Evolutionary conservation across 2,113 vertebrate genomes (phyloP).

Genomic region (Hypanus sabinus): DNA sequence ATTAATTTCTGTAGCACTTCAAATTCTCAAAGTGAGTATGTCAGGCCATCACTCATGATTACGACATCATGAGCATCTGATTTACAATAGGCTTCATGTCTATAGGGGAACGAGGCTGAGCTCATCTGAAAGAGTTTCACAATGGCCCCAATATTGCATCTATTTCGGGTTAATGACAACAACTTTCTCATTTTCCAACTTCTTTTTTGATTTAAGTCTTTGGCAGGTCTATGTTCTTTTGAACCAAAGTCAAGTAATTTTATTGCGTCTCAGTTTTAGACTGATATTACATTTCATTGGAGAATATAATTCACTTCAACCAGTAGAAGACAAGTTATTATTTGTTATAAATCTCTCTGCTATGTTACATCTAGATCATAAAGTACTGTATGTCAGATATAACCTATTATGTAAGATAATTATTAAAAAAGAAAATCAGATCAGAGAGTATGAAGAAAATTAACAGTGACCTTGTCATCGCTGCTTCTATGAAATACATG

Average conservation of each 20-base stretch:
- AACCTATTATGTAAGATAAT: conserved; percentile 27
- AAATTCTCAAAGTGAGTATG: not conserved
- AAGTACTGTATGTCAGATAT: not conserved
- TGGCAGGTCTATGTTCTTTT: not conserved
- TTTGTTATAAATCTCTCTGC: not conserved
- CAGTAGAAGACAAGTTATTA: not conserved
- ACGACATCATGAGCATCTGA: not conserved
- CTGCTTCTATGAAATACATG: not conserved
- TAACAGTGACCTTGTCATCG: not conserved
- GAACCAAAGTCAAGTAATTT: not conserved
- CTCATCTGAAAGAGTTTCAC: not conserved
- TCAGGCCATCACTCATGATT: not conserved
- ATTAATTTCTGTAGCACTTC: not conserved
- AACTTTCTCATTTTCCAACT: not conserved
- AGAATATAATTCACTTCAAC: conserved; percentile 1
- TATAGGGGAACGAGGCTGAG: not conserved
- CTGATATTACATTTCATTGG: not conserved
- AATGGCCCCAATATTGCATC: not conserved
- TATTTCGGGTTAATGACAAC: not conserved
- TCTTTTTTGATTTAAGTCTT: not conserved
- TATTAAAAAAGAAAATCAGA: conserved; percentile 24
- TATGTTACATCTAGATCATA: conserved; percentile 12
- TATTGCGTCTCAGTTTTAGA: not conserved
- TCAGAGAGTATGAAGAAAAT: conserved; percentile 7
- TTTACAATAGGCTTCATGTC: not conserved